Percentiles rank a stretch among this genome's conserved stretches.
Evolutionary conservation across 35 echinoderm and acorn worm species (phyloP).

Genomic region (Nesometra sesokonis): DNA sequence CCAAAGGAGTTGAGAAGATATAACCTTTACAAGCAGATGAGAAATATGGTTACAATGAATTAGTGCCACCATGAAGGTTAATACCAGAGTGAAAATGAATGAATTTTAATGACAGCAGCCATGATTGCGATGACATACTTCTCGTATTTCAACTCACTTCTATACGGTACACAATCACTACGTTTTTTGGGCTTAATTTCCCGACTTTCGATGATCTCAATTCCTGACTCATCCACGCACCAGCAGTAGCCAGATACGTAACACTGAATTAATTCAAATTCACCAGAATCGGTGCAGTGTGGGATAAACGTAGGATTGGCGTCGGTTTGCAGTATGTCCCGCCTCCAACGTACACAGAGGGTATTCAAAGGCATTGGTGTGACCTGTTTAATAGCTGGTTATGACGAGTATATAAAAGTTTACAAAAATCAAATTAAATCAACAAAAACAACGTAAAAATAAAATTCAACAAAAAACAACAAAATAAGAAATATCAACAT

Average conservation of each 20-base stretch:
- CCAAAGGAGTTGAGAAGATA: too few relatives aligned
- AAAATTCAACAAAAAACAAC: too few relatives aligned
- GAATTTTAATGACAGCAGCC: not conserved
- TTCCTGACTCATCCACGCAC: slow-evolving; percentile 66
- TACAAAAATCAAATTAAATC: not conserved
- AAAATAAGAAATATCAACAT: too few relatives aligned
- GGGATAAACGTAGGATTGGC: not conserved
- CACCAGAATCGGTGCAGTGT: slow-evolving; percentile 1
- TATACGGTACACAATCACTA: not conserved
- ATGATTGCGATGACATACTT: not conserved
- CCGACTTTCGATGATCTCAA: slow-evolving; percentile 37
- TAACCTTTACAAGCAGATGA: too few relatives aligned
- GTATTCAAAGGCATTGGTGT: not conserved
- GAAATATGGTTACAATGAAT: too few relatives aligned
- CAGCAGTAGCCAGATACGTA: slow-evolving; percentile 35
- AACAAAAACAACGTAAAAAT: not conserved
- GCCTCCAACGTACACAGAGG: not conserved
- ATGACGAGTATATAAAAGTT: not conserved
- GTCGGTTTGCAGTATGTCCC: too few relatives aligned
- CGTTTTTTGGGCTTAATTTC: not conserved
- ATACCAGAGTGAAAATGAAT: not conserved
- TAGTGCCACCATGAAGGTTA: not conserved
- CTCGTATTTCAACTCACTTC: not conserved
- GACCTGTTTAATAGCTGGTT: not conserved
- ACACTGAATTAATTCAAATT: slow-evolving; percentile 9